Base-by-base conservation (phyloP, 2,797 vertebrate species). In the Poeciliopsis turneri region DNA sequence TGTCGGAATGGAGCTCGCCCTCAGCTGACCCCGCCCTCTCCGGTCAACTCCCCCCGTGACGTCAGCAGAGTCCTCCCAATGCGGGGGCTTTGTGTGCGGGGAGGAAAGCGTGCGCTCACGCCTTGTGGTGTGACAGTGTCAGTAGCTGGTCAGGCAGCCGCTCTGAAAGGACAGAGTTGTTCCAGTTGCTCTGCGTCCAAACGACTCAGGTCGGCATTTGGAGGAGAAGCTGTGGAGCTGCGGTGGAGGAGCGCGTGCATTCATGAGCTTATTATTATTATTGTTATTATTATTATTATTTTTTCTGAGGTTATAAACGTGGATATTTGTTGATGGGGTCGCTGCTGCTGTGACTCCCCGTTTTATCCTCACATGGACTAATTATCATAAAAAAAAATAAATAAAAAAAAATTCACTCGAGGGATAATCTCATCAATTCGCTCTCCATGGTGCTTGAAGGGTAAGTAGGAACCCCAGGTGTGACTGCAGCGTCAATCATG, bases 371-470 rank as follows among this genome's bases (percentile, higher is more conserved):
- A 61, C 49, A 82, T 85, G 89, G 85, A 81, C 55, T 86, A 85
- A 64, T 55, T 49, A 2, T 28, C 3, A 6, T 33, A 2, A 33
- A 33, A 33, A 33, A 33, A 30, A 30, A n/a, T n/a, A 30, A 30
- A 30, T 30, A 1, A 30, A 30, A 4, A 36, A 20, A 47, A 33
- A 28, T 25, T 77, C 64, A 10, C 68, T 43, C 20, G 75, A 75
- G 61, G 76, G 41, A 61, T 76, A n/a, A 69, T 13, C 28, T 15
- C 28, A 13, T 15, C 28, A 28, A 25, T 33, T 61, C 72, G 43
- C 71, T 87, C 83, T 81, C 83, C 57, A 94, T 94, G 94, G 87
- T 94, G 85, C 87, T 90, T 15, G 88, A 91, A 88, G 41, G 93
- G 94, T 94, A 78, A 92, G 93, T 25, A 13, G 25, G 20, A 59